Conservation (phyloP, 1,140 invertebrate genomes). For the Cotesia vestalis region DNA sequence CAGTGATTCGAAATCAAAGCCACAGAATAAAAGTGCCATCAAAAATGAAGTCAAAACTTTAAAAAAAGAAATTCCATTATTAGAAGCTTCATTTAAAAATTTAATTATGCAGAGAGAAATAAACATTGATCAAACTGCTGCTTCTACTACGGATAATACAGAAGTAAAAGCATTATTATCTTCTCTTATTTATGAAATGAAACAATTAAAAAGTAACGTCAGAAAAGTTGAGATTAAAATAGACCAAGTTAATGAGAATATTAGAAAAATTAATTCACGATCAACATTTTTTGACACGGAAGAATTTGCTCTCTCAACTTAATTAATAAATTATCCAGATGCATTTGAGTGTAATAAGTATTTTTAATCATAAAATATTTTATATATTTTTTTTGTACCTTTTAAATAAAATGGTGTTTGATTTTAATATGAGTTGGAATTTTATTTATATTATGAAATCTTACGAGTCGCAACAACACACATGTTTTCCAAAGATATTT, state of each 20-base stretch:
- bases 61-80: neutral
- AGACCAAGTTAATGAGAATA: neutral
- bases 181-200: slow-evolving; percentile 3
- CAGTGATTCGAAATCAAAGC: neutral
- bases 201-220: neutral
- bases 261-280: neutral
- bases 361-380: no score
- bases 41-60: slow-evolving; percentile 10
- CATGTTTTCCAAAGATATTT: slow-evolving; percentile 80
- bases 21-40: neutral
- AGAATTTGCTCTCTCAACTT: no score
- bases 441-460: neutral
- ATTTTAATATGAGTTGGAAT: slow-evolving; percentile 1
- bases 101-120: neutral
- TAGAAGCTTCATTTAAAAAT: neutral
- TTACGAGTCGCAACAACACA: slow-evolving; percentile 71
- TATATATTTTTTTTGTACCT: neutral
- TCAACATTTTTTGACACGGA: neutral
- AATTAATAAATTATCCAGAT: no score
- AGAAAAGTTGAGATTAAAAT: neutral
- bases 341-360: no score
- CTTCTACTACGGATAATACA: neutral
- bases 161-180: neutral
- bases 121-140: neutral
- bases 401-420: neutral